Evolutionary conservation across 2,113 vertebrate genomes (phyloP), one percentile per base, ranked within the genome.

Genomic region (Hippocampus zosterae): DNA sequence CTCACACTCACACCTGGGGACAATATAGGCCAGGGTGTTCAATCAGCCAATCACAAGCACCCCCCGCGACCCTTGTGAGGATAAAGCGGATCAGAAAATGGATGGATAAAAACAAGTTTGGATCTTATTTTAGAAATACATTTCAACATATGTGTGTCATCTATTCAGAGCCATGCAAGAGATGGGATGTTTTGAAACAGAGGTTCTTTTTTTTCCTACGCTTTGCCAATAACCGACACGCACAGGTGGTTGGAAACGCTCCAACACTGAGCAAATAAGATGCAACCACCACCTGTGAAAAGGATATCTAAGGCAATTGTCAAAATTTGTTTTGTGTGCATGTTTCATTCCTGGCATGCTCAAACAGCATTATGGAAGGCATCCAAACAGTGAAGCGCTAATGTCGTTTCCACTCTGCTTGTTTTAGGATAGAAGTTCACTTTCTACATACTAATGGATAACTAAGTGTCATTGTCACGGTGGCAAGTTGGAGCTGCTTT

Each of bases 221-320:
- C 40, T 23, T n/a, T 41, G 61, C 23, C 7, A 3, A 27, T 48
- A 65, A 23, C 7, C 46, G 42, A 44, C 42, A 27, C 23, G 46
- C 29, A 10, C 21, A 62, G 21, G 40, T 19, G 10, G 8, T 46
- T 19, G 63, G 41, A 25, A 65, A 46, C 46, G 42, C 12, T 27
- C 63, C 63, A 65, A 65, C 8, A 65, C 41, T 48, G 23, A 44
- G 15, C 42, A 65, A 65, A 65, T 42, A 65, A 65, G 63, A 41
- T 10, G 23, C 19, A 46, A 44, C 23, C 42, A 48, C 42, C 42
- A 65, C 63, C 63, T 65, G 41, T 25, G 42, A 65, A 65, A 65
- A 27, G 15, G 42, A 13, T 65, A 23, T 8, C 23, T 19, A 46
- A 65, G n/a, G 63, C 23, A 46, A 46, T 65, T 65, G 23, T 65